Evolutionary conservation across 2,888 invertebrate genomes (phyloP).

Genomic region (Norana najaformis): DNA sequence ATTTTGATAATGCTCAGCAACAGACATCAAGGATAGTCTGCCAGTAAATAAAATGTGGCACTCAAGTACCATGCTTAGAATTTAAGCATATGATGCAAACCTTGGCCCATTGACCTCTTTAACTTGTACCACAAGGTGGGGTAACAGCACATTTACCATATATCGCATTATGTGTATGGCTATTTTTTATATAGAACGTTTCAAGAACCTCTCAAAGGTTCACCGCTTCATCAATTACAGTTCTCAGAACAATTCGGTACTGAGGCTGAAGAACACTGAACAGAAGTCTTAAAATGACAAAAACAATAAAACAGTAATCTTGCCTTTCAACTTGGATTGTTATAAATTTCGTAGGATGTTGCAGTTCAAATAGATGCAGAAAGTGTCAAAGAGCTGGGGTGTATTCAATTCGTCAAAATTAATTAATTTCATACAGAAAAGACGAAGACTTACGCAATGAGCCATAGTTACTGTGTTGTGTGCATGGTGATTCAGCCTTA

Average conservation of each 20-base stretch:
- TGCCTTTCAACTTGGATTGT: not conserved
- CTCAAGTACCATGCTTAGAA: too few relatives aligned
- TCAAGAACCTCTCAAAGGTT: not conserved
- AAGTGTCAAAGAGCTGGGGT: not conserved
- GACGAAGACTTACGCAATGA: constrained; percentile 44
- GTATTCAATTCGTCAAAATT: not conserved
- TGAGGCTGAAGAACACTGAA: too few relatives aligned
- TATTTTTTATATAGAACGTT: not conserved
- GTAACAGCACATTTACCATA: too few relatives aligned
- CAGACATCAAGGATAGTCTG: not conserved
- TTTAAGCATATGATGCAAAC: not conserved
- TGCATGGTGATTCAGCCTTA: not conserved
- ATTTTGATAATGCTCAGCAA: not conserved
- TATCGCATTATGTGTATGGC: not conserved
- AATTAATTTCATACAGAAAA: not conserved
- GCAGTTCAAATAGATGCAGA: not conserved
- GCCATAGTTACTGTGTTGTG: constrained; percentile 35
- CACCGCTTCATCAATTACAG: not conserved
- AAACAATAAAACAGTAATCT: not conserved
- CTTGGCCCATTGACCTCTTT: not conserved
- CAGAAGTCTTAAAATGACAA: too few relatives aligned
- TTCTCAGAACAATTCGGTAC: not conserved
- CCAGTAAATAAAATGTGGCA: not conserved
- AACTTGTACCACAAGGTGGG: too few relatives aligned
- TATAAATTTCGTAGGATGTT: not conserved